Evolutionary conservation across 2,113 vertebrate genomes (phyloP).

Genomic region (Mystacornis crossleyi): DNA sequence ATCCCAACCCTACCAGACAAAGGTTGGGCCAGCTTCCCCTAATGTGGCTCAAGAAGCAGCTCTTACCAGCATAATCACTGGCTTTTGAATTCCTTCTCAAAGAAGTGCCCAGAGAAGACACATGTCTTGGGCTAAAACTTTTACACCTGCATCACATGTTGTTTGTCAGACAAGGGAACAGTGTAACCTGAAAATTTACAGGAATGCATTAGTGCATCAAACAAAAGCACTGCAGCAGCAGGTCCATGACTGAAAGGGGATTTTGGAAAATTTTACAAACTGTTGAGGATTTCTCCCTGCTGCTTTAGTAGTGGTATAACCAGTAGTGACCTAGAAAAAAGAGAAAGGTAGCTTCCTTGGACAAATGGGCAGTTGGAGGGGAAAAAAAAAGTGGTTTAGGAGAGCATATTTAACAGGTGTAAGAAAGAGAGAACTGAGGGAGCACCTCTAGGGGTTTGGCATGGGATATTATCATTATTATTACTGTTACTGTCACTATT

Average conservation of each 20-base stretch:
- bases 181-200: background rate
- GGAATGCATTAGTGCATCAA: background rate
- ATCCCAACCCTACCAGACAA: background rate
- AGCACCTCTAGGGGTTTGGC: background rate
- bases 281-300: background rate
- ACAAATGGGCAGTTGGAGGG: background rate
- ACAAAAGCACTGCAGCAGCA: background rate
- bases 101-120: background rate
- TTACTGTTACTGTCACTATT: background rate
- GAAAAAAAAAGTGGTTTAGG: background rate
- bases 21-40: background rate
- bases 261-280: background rate
- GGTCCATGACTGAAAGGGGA: background rate
- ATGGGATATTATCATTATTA: background rate
- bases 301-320: background rate
- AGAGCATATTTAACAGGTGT: background rate
- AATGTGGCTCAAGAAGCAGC: background rate
- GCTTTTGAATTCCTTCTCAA: background rate
- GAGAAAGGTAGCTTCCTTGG: background rate
- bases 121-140: background rate
- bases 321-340: background rate
- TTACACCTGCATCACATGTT: accelerated
- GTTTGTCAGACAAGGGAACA: background rate
- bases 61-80: background rate
- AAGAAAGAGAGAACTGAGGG: background rate